These are phyloP conservation scores for Tetranychus piercei DNA, from an alignment of 2,888 invertebrate genomes.

Conservation along the genomic window DNA sequence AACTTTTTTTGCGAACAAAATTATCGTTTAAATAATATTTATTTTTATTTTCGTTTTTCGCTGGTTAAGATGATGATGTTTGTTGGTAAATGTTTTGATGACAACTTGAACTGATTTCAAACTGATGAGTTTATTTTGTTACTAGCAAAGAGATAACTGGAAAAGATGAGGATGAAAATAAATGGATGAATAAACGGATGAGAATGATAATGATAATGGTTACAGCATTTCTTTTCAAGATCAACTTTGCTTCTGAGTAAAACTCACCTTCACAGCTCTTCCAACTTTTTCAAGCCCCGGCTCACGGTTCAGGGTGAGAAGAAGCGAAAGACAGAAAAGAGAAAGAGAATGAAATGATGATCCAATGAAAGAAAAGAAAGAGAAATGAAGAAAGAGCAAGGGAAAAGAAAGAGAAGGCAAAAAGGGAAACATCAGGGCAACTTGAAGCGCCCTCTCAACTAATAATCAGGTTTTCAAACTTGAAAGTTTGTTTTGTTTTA, in stretches of 20 bases:
- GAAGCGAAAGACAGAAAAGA: neutral
- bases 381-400: neutral
- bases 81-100: too few relatives aligned
- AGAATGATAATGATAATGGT: neutral
- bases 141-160: neutral
- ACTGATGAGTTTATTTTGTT: too few relatives aligned
- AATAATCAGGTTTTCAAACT: neutral
- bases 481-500: neutral
- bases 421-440: neutral
- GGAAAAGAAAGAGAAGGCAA: too few relatives aligned
- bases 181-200: neutral
- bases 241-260: neutral
- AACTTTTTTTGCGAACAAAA: too few relatives aligned
- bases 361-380: neutral
- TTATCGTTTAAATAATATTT: too few relatives aligned
- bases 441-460: neutral
- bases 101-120: too few relatives aligned
- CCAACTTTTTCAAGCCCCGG: neutral
- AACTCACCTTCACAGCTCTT: too few relatives aligned
- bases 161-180: neutral
- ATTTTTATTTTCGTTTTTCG: too few relatives aligned
- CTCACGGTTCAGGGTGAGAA: neutral
- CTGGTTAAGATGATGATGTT: too few relatives aligned
- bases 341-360: neutral
- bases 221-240: neutral